A percentile compares a stretch with the other conserved stretches of the same genome.
phyloP scores from a whole-genome alignment of 2,888 invertebrate species.

The Athalia cordata region DNA sequence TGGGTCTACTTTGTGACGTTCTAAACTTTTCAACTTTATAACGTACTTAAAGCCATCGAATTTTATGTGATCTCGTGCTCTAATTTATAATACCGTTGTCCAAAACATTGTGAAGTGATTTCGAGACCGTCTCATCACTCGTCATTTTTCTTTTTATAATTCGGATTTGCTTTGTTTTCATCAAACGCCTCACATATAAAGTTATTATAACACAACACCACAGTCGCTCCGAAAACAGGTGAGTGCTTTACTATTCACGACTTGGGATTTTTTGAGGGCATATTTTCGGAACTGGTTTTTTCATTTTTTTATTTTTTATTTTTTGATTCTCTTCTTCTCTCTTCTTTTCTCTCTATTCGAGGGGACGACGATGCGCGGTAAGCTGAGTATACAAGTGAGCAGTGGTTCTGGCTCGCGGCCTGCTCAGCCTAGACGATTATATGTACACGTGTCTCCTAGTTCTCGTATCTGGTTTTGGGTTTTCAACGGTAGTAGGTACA shows the following conservation, averaged over 20 bases:
- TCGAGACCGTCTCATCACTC: too few species aligned
- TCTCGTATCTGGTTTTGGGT: slow-evolving; percentile 36
- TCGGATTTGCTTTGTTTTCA: neutral
- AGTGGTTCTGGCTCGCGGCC: neutral
- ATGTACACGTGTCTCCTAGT: neutral
- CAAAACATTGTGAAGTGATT: too few species aligned
- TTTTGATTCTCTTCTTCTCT: neutral
- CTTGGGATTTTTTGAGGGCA: neutral
- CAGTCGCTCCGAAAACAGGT: slow-evolving; percentile 4
- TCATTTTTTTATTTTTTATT: neutral
- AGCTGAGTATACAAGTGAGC: neutral
- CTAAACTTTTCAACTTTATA: neutral
- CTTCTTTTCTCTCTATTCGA: neutral
- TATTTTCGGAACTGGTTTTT: neutral
- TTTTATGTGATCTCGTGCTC: too few species aligned
- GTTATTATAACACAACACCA: neutral
- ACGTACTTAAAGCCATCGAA: neutral
- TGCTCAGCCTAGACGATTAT: neutral
- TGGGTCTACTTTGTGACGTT: slow-evolving; percentile 1
- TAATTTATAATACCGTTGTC: too few species aligned
- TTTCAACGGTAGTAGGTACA: slow-evolving; percentile 40
- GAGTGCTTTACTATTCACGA: slow-evolving; percentile 16
- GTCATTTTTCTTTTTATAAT: too few species aligned
- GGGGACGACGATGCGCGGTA: too few species aligned
- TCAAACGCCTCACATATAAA: neutral